These are phyloP conservation scores for Ia io DNA, from an alignment of 2,113 vertebrate species.

Conservation along the genomic window DNA sequence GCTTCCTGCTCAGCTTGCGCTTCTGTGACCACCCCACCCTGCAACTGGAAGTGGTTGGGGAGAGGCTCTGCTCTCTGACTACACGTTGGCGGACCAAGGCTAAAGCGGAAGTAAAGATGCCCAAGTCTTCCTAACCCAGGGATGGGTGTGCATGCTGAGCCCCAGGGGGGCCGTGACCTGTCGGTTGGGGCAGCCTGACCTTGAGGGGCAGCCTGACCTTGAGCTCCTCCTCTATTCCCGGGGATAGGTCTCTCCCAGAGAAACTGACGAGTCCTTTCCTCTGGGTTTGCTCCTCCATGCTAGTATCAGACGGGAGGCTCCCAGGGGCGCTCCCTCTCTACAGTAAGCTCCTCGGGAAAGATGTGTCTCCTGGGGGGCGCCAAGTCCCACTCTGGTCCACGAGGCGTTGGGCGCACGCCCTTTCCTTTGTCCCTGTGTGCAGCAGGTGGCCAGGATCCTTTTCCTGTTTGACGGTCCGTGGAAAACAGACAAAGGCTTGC, in stretches of 20 bases:
- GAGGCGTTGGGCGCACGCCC: not conserved
- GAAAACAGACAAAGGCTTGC: not conserved
- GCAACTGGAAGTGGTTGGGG: too few relatives aligned
- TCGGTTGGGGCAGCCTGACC: rapidly evolving
- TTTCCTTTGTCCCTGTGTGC: too few relatives aligned
- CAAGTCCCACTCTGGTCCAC: not conserved
- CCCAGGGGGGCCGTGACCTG: not conserved
- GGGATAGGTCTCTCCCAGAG: not conserved
- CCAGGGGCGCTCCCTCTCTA: not conserved
- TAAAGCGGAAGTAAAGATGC: not conserved
- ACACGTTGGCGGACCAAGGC: not conserved
- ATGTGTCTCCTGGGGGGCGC: not conserved
- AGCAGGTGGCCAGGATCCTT: too few relatives aligned
- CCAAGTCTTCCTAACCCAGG: not conserved
- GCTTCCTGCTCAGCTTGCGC: not conserved
- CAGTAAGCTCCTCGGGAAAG: not conserved
- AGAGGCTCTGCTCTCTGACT: not conserved
- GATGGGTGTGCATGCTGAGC: rapidly evolving
- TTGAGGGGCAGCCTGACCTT: rapidly evolving
- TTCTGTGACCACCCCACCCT: not conserved
- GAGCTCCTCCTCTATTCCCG: not conserved
- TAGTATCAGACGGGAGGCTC: not conserved
- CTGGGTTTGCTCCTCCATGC: not conserved
- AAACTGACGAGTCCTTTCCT: not conserved
- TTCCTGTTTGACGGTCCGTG: not conserved